phyloP scores from a whole-genome alignment of 2,888 invertebrate species.

The Dasypogon diadema region DNA sequence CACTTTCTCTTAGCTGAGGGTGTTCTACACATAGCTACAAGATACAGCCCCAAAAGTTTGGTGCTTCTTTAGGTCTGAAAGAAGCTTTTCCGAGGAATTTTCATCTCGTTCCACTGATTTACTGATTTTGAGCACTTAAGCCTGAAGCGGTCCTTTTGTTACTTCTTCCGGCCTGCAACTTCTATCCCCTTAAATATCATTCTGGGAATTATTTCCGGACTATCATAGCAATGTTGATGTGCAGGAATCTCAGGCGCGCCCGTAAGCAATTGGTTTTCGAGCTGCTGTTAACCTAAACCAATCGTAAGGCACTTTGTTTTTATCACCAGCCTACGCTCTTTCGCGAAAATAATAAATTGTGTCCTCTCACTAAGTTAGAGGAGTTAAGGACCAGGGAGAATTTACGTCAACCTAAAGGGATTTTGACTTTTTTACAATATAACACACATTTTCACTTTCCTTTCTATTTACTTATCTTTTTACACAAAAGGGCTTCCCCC shows the following conservation, averaged over 20 bases:
- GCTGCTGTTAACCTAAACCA: background rate
- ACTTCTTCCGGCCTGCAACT: background rate
- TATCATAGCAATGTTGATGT: background rate
- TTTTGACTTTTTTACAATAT: background rate
- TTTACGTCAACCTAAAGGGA: background rate
- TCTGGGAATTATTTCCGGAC: background rate
- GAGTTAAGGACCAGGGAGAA: too few relatives aligned
- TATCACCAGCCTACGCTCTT: background rate
- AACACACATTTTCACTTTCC: conserved; percentile 19
- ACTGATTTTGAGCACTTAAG: conserved; percentile 40
- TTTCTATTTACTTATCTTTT: too few relatives aligned
- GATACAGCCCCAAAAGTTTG: background rate
- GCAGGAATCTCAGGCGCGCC: background rate
- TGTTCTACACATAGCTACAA: background rate
- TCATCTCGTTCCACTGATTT: background rate
- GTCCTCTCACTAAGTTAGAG: background rate
- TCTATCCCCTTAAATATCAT: conserved; percentile 19
- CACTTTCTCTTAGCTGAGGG: background rate
- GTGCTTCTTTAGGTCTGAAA: background rate
- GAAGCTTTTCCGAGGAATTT: conserved; percentile 20
- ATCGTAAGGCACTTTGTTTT: conserved; percentile 5
- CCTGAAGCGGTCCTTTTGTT: conserved; percentile 8
- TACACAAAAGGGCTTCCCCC: too few relatives aligned
- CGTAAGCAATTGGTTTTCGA: background rate
- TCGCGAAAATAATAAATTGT: conserved; percentile 1